Conservation (phyloP, 2,113 vertebrate species). For the Gopherus evgoodei region DNA sequence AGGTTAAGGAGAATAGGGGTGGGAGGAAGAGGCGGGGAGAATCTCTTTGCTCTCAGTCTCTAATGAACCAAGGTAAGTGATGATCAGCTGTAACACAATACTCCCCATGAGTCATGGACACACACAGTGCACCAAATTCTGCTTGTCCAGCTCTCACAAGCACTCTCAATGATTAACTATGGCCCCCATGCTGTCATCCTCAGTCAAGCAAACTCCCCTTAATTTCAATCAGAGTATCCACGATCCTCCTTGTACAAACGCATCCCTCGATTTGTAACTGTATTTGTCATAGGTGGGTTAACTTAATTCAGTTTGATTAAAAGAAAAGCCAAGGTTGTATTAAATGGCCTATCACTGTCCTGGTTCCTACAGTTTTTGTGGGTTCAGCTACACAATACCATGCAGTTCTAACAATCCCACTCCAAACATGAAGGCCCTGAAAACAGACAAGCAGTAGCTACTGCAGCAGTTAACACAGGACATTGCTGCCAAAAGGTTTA, state of each 20-base stretch:
- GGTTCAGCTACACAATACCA: neutral
- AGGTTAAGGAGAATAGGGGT: neutral
- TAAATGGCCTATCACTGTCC: neutral
- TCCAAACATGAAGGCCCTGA: neutral
- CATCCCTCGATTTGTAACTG: rapidly evolving
- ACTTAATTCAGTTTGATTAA: neutral
- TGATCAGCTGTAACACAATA: neutral
- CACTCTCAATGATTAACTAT: neutral
- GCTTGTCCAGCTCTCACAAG: neutral
- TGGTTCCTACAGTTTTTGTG: neutral
- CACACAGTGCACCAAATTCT: neutral
- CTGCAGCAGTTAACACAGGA: neutral
- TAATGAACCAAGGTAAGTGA: neutral
- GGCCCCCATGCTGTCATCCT: neutral
- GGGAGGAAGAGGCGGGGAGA: rapidly evolving
- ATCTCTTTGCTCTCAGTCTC: neutral
- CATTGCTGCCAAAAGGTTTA: neutral
- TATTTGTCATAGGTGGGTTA: neutral
- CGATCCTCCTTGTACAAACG: rapidly evolving
- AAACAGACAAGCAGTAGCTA: neutral
- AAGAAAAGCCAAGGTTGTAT: rapidly evolving
- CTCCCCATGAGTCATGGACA: neutral
- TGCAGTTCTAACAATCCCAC: neutral
- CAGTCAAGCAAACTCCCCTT: rapidly evolving
- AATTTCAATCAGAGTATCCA: neutral